A percentile compares a stretch with the other conserved stretches of the same genome.
phyloP scores from a whole-genome alignment of 2,888 invertebrate species.

The Machimus atricapillus region DNA sequence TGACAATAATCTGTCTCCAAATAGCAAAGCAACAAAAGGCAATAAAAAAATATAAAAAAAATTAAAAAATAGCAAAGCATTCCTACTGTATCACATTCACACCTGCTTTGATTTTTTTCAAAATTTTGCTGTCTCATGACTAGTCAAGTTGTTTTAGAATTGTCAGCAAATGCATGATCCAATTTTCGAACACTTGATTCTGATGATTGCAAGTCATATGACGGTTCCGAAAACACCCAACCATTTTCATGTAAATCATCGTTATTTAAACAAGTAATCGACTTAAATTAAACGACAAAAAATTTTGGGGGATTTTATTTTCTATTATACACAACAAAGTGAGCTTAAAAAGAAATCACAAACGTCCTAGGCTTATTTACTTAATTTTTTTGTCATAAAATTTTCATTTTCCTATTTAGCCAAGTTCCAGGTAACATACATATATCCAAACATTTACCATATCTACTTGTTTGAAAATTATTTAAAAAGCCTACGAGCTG shows the following conservation, averaged over 20 bases:
- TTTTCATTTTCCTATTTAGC: background rate
- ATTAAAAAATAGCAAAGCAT: no score
- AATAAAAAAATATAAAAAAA: no score
- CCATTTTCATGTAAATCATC: background rate
- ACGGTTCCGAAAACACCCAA: no score
- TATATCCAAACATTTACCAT: background rate
- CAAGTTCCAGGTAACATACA: background rate
- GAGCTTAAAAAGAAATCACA: conserved; percentile 14
- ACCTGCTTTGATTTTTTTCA: no score
- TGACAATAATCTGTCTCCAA: no score
- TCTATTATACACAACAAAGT: background rate
- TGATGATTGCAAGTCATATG: no score
- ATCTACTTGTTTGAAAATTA: background rate
- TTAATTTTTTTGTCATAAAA: background rate
- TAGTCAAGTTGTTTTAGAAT: no score
- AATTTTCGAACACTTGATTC: no score
- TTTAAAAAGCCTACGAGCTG: background rate
- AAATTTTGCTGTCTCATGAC: no score
- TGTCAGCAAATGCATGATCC: no score
- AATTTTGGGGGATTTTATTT: background rate
- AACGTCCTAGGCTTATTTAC: background rate
- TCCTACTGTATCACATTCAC: no score
- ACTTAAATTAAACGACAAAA: background rate
- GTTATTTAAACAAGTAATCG: background rate
- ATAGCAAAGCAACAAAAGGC: no score